These are phyloP conservation scores for Mormoops blainvillei DNA, from an alignment of 2,113 vertebrate genomes.

Conservation along the genomic window DNA sequence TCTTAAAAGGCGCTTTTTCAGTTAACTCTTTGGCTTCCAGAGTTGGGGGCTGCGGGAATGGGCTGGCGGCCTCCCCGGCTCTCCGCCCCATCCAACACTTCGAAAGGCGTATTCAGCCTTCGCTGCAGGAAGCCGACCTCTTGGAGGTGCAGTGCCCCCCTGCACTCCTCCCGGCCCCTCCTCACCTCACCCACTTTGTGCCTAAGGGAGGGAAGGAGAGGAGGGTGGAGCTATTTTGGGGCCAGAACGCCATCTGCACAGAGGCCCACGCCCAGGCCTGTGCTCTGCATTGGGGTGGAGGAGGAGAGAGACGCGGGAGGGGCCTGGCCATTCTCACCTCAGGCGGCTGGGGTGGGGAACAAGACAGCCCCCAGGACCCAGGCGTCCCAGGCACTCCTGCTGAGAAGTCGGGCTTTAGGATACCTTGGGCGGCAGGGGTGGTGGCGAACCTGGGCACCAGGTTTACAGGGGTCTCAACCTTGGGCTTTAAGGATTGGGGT, in stretches of 20 bases:
- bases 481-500: neutral
- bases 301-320: neutral
- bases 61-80: neutral
- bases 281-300: neutral
- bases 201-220: neutral
- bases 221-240: conserved; percentile 52
- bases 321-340: neutral
- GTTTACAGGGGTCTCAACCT: neutral
- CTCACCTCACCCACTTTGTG: neutral
- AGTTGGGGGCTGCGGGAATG: neutral
- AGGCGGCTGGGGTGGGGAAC: neutral
- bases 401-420: neutral
- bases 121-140: neutral
- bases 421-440: neutral
- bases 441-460: neutral
- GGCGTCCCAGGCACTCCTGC: neutral
- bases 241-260: conserved; percentile 39
- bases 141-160: neutral
- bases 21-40: neutral
- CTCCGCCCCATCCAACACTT: too few species aligned
- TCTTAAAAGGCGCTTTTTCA: neutral
- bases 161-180: neutral
- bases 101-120: neutral
- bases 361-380: neutral
- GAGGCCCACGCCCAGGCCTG: conserved; percentile 56